Percentiles rank a stretch among this genome's conserved stretches.
Evolutionary conservation across 1,140 invertebrate genomes (phyloP).

Genomic region (Augochlora pura): DNA sequence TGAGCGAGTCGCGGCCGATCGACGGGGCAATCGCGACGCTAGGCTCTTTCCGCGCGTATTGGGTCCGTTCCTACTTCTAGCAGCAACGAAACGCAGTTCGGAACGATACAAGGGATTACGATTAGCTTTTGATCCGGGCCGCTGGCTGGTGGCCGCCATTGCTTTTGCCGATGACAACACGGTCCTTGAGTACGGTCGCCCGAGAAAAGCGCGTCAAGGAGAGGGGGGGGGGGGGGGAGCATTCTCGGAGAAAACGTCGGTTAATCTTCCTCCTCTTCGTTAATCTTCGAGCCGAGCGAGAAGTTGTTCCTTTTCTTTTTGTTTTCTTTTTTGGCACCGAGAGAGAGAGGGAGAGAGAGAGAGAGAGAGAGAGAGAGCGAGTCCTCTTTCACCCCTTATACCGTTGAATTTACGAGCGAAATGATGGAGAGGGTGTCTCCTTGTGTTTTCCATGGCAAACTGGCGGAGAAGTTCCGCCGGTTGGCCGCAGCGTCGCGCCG

Average conservation of each 20-base stretch:
- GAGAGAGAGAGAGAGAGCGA: too few species aligned
- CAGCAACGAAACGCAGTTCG: not conserved
- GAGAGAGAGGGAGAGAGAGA: too few species aligned
- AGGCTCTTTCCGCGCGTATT: not conserved
- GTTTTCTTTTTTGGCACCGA: conserved; percentile 49
- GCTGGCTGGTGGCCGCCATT: conserved; percentile 19
- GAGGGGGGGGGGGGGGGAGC: conserved; percentile 15
- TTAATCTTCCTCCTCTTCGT: conserved; percentile 70
- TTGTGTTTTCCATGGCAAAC: conserved; percentile 39
- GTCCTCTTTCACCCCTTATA: conserved; percentile 34
- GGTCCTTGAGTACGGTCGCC: conserved; percentile 2
- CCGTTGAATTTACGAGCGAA: conserved; percentile 67
- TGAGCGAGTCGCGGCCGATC: not conserved
- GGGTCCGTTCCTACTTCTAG: not conserved
- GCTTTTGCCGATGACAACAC: conserved; percentile 45
- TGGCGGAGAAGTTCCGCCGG: conserved; percentile 23
- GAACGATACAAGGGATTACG: conserved; percentile 43
- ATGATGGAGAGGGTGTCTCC: conserved; percentile 64
- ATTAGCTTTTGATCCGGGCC: conserved; percentile 51
- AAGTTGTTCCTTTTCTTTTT: conserved; percentile 21
- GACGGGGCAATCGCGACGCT: not conserved
- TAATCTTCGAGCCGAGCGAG: conserved; percentile 69
- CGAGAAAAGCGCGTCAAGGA: conserved; percentile 20
- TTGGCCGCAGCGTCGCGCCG: too few species aligned
- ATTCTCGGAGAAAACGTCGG: conserved; percentile 22